These are phyloP conservation scores for Dascyllus trimaculatus DNA, from an alignment of 2,113 vertebrate genomes.

Conservation along the genomic window DNA sequence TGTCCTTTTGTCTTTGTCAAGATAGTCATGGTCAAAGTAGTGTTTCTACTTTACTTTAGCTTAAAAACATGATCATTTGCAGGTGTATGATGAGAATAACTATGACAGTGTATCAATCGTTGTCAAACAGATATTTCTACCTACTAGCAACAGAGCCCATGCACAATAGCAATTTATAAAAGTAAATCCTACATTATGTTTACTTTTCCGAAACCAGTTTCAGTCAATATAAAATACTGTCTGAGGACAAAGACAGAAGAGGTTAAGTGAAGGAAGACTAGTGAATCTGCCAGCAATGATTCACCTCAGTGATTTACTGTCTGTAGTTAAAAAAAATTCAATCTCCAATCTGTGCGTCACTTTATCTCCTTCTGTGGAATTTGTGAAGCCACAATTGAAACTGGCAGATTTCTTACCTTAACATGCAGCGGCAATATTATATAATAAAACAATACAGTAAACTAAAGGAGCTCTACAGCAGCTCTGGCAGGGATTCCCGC, in stretches of 20 bases:
- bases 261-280: not conserved
- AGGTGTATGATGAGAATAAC: not conserved
- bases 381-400: constrained; percentile 28
- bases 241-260: constrained; percentile 11
- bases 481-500: constrained; percentile 34
- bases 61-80: not conserved
- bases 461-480: constrained; percentile 42
- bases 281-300: constrained; percentile 27
- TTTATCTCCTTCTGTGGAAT: constrained; percentile 14
- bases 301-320: constrained; percentile 28
- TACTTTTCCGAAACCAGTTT: not conserved
- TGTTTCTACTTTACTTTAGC: not conserved
- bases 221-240: not conserved
- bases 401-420: constrained; percentile 22
- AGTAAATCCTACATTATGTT: not conserved
- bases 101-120: not conserved
- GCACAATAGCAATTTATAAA: not conserved
- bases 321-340: not conserved
- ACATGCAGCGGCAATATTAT: constrained; percentile 4
- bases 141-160: not conserved
- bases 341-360: not conserved
- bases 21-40: not conserved
- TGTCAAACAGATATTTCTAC: not conserved
- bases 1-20: not conserved
- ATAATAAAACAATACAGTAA: constrained; percentile 34